A percentile compares a stretch with the other conserved stretches of the same genome.
Conservation (phyloP, 2,797 vertebrate species). For the Myotis findleyi region DNA sequence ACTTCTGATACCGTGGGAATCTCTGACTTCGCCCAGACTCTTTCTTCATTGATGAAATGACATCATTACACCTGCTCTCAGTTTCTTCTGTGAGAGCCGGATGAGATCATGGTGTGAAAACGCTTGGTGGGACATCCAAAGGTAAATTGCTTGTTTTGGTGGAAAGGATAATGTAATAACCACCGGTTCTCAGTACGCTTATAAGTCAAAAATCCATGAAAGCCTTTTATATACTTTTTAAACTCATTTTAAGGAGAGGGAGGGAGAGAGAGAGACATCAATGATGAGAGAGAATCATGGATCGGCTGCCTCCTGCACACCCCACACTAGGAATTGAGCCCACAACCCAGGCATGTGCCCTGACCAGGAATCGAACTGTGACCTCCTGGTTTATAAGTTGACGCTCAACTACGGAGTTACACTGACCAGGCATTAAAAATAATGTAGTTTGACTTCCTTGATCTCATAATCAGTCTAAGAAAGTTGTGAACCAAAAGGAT, state of each 20-base stretch:
- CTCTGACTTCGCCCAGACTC: background rate
- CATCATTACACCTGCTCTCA: background rate
- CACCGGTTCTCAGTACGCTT: background rate
- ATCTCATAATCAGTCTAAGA: background rate
- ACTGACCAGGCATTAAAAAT: background rate
- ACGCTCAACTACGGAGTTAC: too few relatives aligned
- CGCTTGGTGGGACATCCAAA: background rate
- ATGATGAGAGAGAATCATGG: too few relatives aligned
- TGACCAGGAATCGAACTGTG: too few relatives aligned
- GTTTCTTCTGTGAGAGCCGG: background rate
- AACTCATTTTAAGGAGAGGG: too few relatives aligned
- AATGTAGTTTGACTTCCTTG: background rate
- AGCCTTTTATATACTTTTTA: background rate
- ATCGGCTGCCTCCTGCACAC: too few relatives aligned
- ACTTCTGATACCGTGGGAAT: background rate
- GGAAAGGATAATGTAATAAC: background rate
- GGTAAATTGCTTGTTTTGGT: background rate
- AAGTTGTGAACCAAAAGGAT: background rate
- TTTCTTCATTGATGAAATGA: conserved; percentile 38
- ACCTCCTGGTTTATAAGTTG: too few relatives aligned
- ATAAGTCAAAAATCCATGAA: background rate
- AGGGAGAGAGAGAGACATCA: too few relatives aligned
- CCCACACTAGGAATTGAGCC: too few relatives aligned
- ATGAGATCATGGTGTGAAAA: background rate
- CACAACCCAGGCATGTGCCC: too few relatives aligned